Evolutionary conservation across 2,888 invertebrate species (phyloP).

Genomic region (Candidula unifasciata): DNA sequence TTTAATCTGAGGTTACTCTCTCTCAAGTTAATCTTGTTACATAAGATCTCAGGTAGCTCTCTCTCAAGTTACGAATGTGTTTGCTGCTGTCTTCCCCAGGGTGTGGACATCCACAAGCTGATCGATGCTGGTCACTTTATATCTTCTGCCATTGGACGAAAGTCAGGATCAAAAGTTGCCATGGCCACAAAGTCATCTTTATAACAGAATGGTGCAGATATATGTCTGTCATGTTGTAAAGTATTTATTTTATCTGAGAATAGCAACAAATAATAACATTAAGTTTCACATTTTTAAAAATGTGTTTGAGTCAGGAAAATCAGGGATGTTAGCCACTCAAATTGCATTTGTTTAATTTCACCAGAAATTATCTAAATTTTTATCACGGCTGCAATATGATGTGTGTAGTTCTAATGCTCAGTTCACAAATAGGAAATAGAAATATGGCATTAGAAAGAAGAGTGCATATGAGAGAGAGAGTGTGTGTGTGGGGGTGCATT

Average conservation of each 20-base stretch:
- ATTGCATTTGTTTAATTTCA: too few species aligned
- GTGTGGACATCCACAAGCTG: conserved; percentile 88
- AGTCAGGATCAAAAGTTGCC: conserved; percentile 68
- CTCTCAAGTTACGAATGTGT: not conserved
- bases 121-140: conserved; percentile 91
- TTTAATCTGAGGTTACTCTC: too few species aligned
- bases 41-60: too few species aligned
- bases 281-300: not conserved
- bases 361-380: too few species aligned
- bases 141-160: conserved; percentile 85
- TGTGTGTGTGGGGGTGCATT: too few species aligned
- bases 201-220: not conserved
- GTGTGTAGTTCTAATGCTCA: too few species aligned
- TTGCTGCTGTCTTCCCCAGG: conserved; percentile 64
- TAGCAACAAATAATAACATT: not conserved
- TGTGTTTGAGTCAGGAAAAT: not conserved
- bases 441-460: too few species aligned
- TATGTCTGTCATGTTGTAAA: not conserved
- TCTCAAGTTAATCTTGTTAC: too few species aligned
- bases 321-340: too few species aligned
- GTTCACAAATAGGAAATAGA: too few species aligned
- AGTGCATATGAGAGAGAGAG: too few species aligned
- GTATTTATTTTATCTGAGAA: not conserved
- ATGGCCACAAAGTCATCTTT: conserved; percentile 39
- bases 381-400: too few species aligned